Evolutionary conservation across 2,797 vertebrate species (phyloP).

Genomic region (Melanotaenia pygmaea): DNA sequence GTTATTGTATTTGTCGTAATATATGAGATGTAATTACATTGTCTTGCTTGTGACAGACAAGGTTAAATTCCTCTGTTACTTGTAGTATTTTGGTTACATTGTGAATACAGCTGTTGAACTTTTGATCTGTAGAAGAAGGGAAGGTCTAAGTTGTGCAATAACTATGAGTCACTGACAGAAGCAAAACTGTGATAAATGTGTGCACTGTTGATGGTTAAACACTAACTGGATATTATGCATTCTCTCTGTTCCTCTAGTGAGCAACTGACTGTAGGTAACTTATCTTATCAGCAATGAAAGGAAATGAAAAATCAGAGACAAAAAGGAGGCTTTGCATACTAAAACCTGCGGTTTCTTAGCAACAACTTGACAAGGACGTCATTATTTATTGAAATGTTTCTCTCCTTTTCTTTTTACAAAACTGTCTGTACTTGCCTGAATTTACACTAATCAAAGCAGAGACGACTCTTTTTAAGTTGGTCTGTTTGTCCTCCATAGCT

Average conservation of each 20-base stretch:
- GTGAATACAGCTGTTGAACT: conserved; percentile 37
- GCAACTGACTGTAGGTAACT: not conserved
- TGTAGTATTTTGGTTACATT: conserved; percentile 20
- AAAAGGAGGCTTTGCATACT: not conserved
- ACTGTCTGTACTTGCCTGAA: no score
- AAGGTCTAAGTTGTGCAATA: not conserved
- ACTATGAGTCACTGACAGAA: conserved; percentile 45
- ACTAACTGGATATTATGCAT: not conserved
- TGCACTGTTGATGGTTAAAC: not conserved
- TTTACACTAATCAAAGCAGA: no score
- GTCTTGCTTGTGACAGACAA: not conserved
- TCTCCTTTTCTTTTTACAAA: not conserved
- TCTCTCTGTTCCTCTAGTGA: not conserved
- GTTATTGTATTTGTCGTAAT: not conserved
- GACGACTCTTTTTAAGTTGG: no score
- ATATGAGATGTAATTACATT: not conserved
- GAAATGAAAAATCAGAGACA: not conserved
- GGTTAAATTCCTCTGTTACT: no score
- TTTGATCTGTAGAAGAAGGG: conserved; percentile 22
- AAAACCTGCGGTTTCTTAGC: conserved; percentile 29
- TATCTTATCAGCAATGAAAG: not conserved
- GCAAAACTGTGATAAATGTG: conserved; percentile 5
- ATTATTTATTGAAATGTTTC: not conserved
- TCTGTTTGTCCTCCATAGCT: no score
- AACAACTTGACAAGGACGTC: not conserved